Base-by-base conservation (phyloP, 2,113 vertebrate species). In the Chaetodon auriga region DNA sequence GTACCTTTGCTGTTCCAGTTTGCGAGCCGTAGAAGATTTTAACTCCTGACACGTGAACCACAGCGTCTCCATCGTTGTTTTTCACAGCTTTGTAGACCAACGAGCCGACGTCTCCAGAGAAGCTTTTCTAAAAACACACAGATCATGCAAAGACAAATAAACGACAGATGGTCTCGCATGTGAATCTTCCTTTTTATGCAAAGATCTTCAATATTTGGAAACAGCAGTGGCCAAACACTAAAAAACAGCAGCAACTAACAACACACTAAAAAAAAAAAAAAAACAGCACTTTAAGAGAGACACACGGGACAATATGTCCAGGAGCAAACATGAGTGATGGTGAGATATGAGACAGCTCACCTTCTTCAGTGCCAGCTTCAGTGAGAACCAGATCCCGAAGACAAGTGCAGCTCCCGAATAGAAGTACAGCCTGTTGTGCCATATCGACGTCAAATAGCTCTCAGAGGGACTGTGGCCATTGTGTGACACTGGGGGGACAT, bases 1-100 rank as follows among this genome's bases (percentile, higher is more conserved):
- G 41, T 93, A 99, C 98, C 96, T 98, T 97, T 77, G 97, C 97
- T 10, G 97, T 99, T 79, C 97, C 97, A 11, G 97, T 99, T 87
- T 99, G 98, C 11, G 97, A 98, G 3, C 97, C 97, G 60, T 95
- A 98, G 83, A 99, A 97, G 84, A 99, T 94, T 93, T 96, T 97
- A 8, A 98, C 96, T 25, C 93, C 95, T 5, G 96, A 94, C 53
- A 99, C 95, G 53, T 89, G 80, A 82, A 93, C 62, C 36, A 80
- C 88, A 23, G 89, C 65, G 19, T 92, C 91, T 66, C 82, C 80
- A 36, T 87, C 91, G 1, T 74, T 69, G 16, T 72, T 84, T 68
- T 90, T 88, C 35, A 45, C 73, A 13, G 83, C 18, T 81, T 90
- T 86, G 43, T 75, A 54, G 41, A 51, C 57, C 55, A 4, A 6